Evolutionary conservation across 2,797 vertebrate species (phyloP).

Genomic region (Eidolon dupreanum): DNA sequence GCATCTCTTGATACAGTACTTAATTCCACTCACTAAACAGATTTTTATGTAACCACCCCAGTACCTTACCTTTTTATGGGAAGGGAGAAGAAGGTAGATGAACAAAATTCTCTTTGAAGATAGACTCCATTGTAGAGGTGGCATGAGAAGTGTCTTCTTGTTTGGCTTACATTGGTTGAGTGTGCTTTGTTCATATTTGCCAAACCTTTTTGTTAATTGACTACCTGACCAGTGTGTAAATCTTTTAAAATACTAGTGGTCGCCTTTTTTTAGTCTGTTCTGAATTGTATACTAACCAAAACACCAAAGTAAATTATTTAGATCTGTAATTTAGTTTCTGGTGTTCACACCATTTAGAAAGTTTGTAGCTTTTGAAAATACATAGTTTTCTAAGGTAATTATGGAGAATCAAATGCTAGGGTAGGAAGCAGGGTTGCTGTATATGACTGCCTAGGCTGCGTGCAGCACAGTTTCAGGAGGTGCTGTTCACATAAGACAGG

Average conservation of each 20-base stretch:
- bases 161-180: conserved; percentile 5
- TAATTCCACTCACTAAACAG: conserved; percentile 53
- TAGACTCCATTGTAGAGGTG: conserved; percentile 21
- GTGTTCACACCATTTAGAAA: conserved; percentile 27
- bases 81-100: conserved; percentile 24
- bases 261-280: conserved; percentile 46
- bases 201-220: conserved; percentile 22
- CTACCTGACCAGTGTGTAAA: conserved; percentile 6
- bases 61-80: conserved; percentile 45
- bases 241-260: neutral
- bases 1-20: conserved; percentile 12
- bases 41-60: conserved; percentile 42
- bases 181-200: conserved; percentile 47
- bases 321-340: conserved; percentile 47
- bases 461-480: neutral
- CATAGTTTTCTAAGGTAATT: conserved; percentile 37
- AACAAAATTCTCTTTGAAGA: conserved; percentile 55
- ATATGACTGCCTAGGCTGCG: neutral
- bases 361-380: conserved; percentile 56
- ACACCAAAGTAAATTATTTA: conserved; percentile 55
- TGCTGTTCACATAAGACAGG: neutral
- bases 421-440: neutral
- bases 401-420: conserved; percentile 12
- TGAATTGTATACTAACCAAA: conserved; percentile 48
- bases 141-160: conserved; percentile 35